Percentiles rank a stretch among this genome's conserved stretches.
phyloP scores from a whole-genome alignment of 64 coral and sea anemone genomes.

The Acropora yongei region DNA sequence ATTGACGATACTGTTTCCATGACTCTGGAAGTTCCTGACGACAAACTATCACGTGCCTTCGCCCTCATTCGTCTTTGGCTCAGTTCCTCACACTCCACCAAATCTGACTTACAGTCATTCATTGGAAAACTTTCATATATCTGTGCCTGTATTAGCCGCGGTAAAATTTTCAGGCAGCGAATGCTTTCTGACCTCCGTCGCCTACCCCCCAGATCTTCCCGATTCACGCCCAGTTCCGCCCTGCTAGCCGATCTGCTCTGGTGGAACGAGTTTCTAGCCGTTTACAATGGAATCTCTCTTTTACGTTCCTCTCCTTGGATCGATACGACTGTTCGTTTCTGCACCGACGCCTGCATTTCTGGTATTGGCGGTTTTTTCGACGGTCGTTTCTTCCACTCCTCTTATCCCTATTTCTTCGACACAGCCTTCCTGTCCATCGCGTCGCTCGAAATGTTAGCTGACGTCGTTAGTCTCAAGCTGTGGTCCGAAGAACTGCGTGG shows the following conservation, averaged over 20 bases:
- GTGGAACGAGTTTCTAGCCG: background rate
- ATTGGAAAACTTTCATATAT: constrained; percentile 41
- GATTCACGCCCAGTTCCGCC: background rate
- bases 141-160: constrained; percentile 38
- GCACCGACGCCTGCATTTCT: constrained; percentile 11
- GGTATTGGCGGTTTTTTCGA: constrained; percentile 2
- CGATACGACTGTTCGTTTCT: background rate
- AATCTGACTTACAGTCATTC: constrained; percentile 24
- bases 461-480: constrained; percentile 7
- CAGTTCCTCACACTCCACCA: background rate
- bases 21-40: constrained; percentile 27
- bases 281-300: constrained; percentile 43
- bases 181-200: constrained; percentile 21
- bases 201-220: background rate
- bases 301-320: background rate
- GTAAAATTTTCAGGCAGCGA: constrained; percentile 30
- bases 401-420: background rate
- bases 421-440: background rate
- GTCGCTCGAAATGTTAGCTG: constrained; percentile 5
- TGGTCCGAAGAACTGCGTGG: background rate
- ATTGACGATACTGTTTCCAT: constrained; percentile 22
- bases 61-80: constrained; percentile 3
- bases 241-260: background rate
- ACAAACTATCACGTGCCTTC: constrained; percentile 1
- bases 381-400: background rate